Conservation (phyloP, 2,113 vertebrate genomes). For the Euleptes europaea region DNA sequence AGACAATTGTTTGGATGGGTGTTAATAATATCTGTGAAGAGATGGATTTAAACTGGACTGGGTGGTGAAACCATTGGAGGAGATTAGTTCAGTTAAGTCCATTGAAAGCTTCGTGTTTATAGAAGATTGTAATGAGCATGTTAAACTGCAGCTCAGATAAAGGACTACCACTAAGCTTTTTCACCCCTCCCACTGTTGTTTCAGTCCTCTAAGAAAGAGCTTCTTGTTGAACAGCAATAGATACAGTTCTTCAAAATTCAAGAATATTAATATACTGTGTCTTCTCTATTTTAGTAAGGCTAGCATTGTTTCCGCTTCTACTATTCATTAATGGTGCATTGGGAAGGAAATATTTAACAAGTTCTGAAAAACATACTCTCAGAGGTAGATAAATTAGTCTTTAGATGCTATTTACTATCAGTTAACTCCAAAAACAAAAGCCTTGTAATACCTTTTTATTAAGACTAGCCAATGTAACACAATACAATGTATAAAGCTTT, state of each 20-base stretch:
- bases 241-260: background rate
- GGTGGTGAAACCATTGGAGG: background rate
- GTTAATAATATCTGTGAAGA: accelerated
- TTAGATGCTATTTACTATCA: conserved; percentile 1
- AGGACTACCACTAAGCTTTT: accelerated
- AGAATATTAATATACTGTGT: background rate
- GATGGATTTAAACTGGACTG: background rate
- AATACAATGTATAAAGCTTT: no score
- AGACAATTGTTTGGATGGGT: background rate
- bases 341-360: background rate
- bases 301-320: background rate
- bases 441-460: no score
- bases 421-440: no score
- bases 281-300: background rate
- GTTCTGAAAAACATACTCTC: background rate
- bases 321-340: background rate
- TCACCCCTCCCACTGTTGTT: background rate
- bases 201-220: background rate
- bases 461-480: no score
- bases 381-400: background rate
- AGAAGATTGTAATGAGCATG: background rate
- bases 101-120: background rate
- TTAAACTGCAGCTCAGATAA: background rate
- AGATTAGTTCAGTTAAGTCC: background rate
- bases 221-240: conserved; percentile 12